Evolutionary conservation across 2,888 invertebrate genomes (phyloP), one percentile per base, ranked within the genome.

Genomic region (Folsomia manolachei): DNA sequence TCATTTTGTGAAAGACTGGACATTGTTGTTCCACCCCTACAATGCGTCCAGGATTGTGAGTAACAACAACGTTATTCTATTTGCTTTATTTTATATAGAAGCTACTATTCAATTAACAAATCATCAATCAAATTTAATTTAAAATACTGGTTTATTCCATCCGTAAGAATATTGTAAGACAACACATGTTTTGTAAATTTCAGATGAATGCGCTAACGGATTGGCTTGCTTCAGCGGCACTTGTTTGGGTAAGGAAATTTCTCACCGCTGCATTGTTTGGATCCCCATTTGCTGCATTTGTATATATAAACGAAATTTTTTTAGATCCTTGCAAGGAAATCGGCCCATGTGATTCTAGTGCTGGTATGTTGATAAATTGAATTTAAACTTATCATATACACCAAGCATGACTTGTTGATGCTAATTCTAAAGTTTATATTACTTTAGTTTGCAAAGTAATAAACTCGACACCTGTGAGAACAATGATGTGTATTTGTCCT

Each of bases 401-500:
- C 9, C 51, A 51, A 51, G 51, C 51, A 11, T 18, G 51, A 51
- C 51, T 51, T 51, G n/a, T n/a, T n/a, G n/a, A n/a, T n/a, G n/a
- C n/a, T n/a, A n/a, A n/a, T n/a, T n/a, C n/a, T n/a, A n/a, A n/a
- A n/a, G n/a, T 51, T 51, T 51, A 9, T 51, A 11, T 51, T 51
- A 51, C 51, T 51, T 51, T n/a, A 39, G 87, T 88, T 69, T 95
- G 95, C 83, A 89, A 89, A 72, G 94, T 94, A 14, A 86, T 93
- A 19, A 92, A 95, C 82, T 93, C 94, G 73, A 87, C 91, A 56
- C 94, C 94, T 24, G 91, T 94, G 69, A 86, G 94, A 78, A 94
- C 94, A 1, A 90, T 95, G 88, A 90, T 92, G 63, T 95, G 94
- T 83, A 91, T 92, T 71, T 94, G 94, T 82, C 92, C 93, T 0